Evolutionary conservation across 2,113 vertebrate genomes (phyloP), one percentile per base, ranked within the genome.

Genomic region (Myanophis thanlyinensis): DNA sequence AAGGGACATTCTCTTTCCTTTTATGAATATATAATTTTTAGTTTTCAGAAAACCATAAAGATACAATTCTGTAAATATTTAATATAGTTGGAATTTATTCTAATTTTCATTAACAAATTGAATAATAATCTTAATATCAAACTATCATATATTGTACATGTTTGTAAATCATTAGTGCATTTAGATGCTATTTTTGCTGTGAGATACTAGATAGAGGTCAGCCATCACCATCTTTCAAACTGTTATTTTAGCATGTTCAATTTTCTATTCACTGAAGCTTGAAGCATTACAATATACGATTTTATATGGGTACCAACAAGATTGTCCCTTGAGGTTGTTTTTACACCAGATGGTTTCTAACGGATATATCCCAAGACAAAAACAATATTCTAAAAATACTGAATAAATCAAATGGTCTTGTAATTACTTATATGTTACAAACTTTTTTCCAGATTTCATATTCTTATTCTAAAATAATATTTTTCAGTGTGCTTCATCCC

Each of bases 401-500:
- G 23, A 18, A 0, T 11, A 85, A 47, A 49, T 62, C 95, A 91
- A 59, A 88, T 94, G 95, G 95, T 90, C 94, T 48, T 93, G 95
- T 10, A 88, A 91, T 94, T 94, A 93, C 15, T 56, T 95, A 90
- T 94, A 56, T 84, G 87, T 23, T 92, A 94, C 93, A 94, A 96
- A 85, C 48, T 92, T 54, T 92, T 54, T 90, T 92, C 40, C 23
- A 88, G 46, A 85, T 92, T 93, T 95, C 40, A 89, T 15, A 73
- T 91, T 95, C 40, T 90, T 10, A 62, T 91, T 88, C 62, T 53
- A 53, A 84, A 44, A 59, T 8, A 7, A 13, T 52, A 91, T 51
- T 51, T 85, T 93, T 93, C 93, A 93, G 90, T 87, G 85, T 22
- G 23, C 35, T 52, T 67, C 93, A 44, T 73, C 89, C 23, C 51